Base-by-base conservation (phyloP, 2,113 vertebrate genomes). In the Protomyctophum bolini region DNA sequence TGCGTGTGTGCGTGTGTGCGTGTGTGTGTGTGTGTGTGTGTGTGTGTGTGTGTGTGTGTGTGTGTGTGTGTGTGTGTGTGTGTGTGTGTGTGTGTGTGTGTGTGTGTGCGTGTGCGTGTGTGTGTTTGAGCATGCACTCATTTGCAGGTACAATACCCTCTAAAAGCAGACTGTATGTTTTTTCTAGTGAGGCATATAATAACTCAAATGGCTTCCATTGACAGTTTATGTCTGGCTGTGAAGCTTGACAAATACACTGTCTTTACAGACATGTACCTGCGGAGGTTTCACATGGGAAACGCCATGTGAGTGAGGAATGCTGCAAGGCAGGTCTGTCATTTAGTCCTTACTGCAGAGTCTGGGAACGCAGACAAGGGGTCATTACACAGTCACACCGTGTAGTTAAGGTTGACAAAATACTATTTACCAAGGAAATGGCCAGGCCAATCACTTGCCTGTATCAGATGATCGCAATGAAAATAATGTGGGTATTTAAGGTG, bases 221-320 rank as follows among this genome's bases (percentile, higher is more conserved):
- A 87, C 88, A 84, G 81, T 7, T 6, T 76, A 8, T 77, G 83
- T 83, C 85, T 80, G 61, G 64, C 73, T 33, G 63, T 85, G 83
- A 83, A 81, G 69, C 73, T 71, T 83, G 87, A 86, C 77, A 82
- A 86, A 87, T 87, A 69, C 73, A 76, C 83, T 70, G 48, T 76
- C 72, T 72, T 66, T 29, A 3, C 80, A 64, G 70, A 2, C 4
- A 12, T 81, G 74, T 66, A 76, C 79, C 83, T 82, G 76, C 28
- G 65, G 47, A 58, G 62, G 72, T 75, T 80, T 72, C 83, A 77
- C 83, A 80, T 73, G 80, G 70, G 68, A 66, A 80, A 73, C 68
- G 78, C 57, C 21, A 6, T 21, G 47, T 6, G 21, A 66, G 57
- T 10, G 67, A 51, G 49, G 66, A 83, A 83, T 76, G 79, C 82